Evolutionary conservation across 2,888 invertebrate species (phyloP), one percentile per base, ranked within the genome.

Genomic region (Neoaliturus tenellus): DNA sequence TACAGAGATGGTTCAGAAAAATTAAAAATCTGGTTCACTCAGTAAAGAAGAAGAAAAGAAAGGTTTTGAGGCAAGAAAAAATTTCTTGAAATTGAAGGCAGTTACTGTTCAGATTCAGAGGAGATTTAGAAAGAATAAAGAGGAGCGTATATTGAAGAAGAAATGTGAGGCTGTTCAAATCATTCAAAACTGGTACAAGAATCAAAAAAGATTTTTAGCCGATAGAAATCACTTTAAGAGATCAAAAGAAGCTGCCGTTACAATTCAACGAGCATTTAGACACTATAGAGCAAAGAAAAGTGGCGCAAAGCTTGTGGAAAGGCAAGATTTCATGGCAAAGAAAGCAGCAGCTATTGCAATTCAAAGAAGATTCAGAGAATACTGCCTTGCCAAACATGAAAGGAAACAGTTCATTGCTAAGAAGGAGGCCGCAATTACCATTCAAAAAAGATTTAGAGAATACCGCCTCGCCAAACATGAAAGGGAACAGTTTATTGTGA

Each of bases 211-310:
- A 31, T 92, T 92, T 89, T 90, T 89, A 75, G 87, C 87, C 71
- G 89, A 90, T 23, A 91, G 91, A 78, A 82, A 88, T 1, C 82
- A 81, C 8, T 90, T 86, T 81, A 51, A 85, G 91, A 91, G 89
- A 83, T 87, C 80, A 89, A 89, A 73, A 67, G 5, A 62, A 17
- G 90, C 91, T 0, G 88, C 89, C 20, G 31, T 91, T 8, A 85
- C 89, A 12, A 89, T 95, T 73, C 95, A 94, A 88, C 90, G 87
- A 0, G 90, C 90, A 85, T 90, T 92, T 87, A 91, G 91, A 85
- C 90, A 92, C 0, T 90, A 89, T 85, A 48, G 33, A 78, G 35
- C 51, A 25, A 67, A 62, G 44, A 73, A 28, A 91, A 87, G 1
- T 62, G 28, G 62, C 4, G 28, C 62, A 28, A 31, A 8, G 4